Evolutionary conservation across 2,113 vertebrate species (phyloP).

Genomic region (Ranitomeya imitator): DNA sequence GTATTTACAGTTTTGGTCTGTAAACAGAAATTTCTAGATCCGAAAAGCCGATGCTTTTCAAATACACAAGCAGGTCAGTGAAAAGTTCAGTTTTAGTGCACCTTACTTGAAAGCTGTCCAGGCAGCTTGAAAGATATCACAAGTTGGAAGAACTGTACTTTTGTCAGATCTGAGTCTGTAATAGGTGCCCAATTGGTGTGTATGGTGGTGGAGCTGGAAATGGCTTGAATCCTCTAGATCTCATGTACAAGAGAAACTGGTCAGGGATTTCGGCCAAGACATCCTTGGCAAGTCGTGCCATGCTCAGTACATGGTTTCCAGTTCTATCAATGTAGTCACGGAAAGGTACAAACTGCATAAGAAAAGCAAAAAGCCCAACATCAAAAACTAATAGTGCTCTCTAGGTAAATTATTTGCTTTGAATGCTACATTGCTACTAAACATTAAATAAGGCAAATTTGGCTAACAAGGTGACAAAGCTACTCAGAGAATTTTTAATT

Average conservation of each 20-base stretch:
- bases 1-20: slow-evolving; percentile 77
- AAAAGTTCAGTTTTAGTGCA: slow-evolving; percentile 62
- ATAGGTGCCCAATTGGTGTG: slow-evolving; percentile 79
- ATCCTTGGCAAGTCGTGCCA: slow-evolving; percentile 95
- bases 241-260: slow-evolving; percentile 98
- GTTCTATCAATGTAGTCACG: slow-evolving; percentile 94
- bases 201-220: slow-evolving; percentile 92
- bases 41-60: slow-evolving; percentile 70
- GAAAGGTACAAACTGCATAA: slow-evolving; percentile 90
- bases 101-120: slow-evolving; percentile 57
- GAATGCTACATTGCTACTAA: neutral
- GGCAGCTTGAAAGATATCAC: slow-evolving; percentile 63
- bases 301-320: slow-evolving; percentile 93
- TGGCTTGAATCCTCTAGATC: slow-evolving; percentile 93
- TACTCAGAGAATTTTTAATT: too few relatives aligned
- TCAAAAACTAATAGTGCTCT: neutral
- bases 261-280: slow-evolving; percentile 97
- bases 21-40: slow-evolving; percentile 75
- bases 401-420: neutral
- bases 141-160: slow-evolving; percentile 47
- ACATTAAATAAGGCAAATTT: neutral
- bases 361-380: neutral
- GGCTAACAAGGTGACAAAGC: too few relatives aligned
- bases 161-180: slow-evolving; percentile 92
- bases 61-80: slow-evolving; percentile 56